Percentiles rank a stretch among this genome's conserved stretches.
These are phyloP conservation scores for Diuraphis noxia DNA, from an alignment of 1,140 invertebrate genomes.

Conservation along the genomic window DNA sequence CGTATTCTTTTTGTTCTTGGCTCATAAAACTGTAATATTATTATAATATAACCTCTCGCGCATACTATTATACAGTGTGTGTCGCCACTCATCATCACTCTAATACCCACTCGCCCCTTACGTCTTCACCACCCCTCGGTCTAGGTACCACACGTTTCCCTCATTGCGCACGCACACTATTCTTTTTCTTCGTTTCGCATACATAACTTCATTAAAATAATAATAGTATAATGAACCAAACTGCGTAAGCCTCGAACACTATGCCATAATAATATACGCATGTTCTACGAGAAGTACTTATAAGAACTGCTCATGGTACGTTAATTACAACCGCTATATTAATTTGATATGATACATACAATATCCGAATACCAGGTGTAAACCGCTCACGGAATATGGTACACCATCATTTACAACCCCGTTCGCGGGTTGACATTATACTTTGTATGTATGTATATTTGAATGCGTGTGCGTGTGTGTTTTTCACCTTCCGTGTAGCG, in stretches of 20 bases:
- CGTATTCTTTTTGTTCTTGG: background rate
- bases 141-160: background rate
- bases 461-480: background rate
- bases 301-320: background rate
- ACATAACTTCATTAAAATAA: background rate
- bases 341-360: background rate
- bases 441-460: too few species aligned
- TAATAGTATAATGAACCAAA: background rate
- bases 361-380: background rate
- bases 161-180: background rate
- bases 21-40: background rate
- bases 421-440: background rate
- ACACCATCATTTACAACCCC: background rate
- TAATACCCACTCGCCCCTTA: background rate
- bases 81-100: background rate
- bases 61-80: background rate
- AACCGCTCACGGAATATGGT: background rate
- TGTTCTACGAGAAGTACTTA: background rate
- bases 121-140: background rate
- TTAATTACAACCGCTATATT: background rate
- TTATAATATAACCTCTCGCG: background rate
- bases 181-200: background rate
- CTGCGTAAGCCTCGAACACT: background rate
- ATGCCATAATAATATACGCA: background rate
- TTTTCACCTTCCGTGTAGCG: background rate